These are phyloP conservation scores for Laticauda colubrina DNA, from an alignment of 2,113 vertebrate genomes.

Conservation along the genomic window DNA sequence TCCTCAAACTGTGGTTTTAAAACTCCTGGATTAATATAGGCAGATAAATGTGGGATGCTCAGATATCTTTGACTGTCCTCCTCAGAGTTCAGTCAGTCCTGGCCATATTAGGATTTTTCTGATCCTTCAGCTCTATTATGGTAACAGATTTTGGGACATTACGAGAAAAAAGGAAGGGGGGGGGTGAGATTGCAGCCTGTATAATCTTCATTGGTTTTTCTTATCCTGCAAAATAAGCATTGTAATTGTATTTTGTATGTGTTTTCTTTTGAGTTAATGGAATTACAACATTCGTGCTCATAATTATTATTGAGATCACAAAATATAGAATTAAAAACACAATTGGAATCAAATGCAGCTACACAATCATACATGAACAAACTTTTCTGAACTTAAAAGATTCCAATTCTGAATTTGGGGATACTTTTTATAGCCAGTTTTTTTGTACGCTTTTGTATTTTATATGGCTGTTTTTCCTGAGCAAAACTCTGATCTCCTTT, in stretches of 20 bases:
- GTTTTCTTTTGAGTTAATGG: not conserved
- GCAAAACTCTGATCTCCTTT: not conserved
- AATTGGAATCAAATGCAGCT: not conserved
- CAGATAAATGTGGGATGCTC: not conserved
- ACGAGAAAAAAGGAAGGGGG: not conserved
- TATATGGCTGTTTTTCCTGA: not conserved
- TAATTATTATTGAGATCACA: not conserved
- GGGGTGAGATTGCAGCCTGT: not conserved
- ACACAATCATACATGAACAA: not conserved
- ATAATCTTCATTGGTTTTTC: not conserved
- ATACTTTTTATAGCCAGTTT: not conserved
- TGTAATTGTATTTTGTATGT: not conserved
- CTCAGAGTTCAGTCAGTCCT: not conserved
- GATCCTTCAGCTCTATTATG: not conserved
- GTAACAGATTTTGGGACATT: not conserved
- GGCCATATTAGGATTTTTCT: not conserved
- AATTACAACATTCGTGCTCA: not conserved
- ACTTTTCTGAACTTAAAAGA: not conserved
- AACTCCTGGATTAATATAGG: not conserved
- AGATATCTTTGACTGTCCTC: not conserved
- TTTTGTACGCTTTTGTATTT: not conserved
- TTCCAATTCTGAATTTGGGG: not conserved
- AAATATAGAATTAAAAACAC: not conserved
- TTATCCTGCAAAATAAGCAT: not conserved
- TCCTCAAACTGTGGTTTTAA: not conserved